Evolutionary conservation across 2,797 vertebrate species (phyloP).

Genomic region (Spheniscus humboldti): DNA sequence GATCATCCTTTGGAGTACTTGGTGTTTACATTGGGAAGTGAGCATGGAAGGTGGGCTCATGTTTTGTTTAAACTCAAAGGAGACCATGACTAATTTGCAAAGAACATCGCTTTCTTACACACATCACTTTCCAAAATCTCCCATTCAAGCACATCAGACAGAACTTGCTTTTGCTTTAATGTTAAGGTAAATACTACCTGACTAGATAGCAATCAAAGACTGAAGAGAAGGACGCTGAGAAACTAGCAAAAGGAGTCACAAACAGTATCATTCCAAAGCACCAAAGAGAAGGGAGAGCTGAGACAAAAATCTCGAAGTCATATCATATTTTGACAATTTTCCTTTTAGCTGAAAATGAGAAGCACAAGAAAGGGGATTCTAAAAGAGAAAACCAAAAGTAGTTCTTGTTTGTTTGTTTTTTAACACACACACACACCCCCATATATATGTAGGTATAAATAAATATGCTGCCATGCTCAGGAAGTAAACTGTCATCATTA

Average conservation of each 20-base stretch:
- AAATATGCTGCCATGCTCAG: not conserved
- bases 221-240: not conserved
- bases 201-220: not conserved
- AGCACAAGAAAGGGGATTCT: not conserved
- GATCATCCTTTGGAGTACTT: not conserved
- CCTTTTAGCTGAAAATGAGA: not conserved
- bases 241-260: not conserved
- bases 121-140: not conserved
- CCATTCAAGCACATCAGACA: not conserved
- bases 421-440: too few species aligned
- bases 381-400: not conserved
- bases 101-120: not conserved
- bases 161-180: not conserved
- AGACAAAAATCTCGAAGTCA: not conserved
- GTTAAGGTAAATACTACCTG: not conserved
- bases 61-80: not conserved
- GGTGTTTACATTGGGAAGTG: not conserved
- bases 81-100: not conserved
- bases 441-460: not conserved
- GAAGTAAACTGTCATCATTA: not conserved
- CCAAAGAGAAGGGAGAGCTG: not conserved
- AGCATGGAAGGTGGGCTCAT: not conserved
- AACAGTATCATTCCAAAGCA: not conserved
- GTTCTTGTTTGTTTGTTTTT: not conserved
- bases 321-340: not conserved